Evolutionary conservation across 2,888 invertebrate species (phyloP).

Genomic region (Acanthosepion pharaonis): DNA sequence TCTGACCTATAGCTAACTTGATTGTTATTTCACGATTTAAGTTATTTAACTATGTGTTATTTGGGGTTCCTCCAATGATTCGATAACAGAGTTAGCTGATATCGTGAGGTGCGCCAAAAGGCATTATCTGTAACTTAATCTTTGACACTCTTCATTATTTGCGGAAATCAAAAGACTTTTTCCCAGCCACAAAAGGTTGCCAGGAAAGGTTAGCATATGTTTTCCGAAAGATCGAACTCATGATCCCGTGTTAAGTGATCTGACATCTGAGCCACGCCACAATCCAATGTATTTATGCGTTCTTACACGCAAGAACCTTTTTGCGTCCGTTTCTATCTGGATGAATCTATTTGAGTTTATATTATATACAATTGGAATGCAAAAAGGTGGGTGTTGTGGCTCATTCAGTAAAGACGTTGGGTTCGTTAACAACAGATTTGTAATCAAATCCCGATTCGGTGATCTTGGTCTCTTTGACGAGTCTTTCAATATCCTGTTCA

Average conservation of each 20-base stretch:
- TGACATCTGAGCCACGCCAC: background rate
- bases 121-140: background rate
- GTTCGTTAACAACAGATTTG: background rate
- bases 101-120: background rate
- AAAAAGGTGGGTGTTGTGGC: background rate
- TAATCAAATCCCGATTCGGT: background rate
- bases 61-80: no score
- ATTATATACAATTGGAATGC: background rate
- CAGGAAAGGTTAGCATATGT: background rate
- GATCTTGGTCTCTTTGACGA: background rate
- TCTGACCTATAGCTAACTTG: slow-evolving; percentile 63
- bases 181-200: background rate
- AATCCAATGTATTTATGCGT: background rate
- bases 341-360: background rate
- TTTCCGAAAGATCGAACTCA: background rate
- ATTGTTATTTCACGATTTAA: background rate
- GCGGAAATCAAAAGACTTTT: background rate
- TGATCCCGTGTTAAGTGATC: background rate
- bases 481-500: background rate
- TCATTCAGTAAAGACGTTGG: background rate
- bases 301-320: no score
- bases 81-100: background rate
- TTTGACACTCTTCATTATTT: background rate
- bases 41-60: background rate
- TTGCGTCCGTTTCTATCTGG: no score